Percentiles rank a stretch among this genome's conserved stretches.
These are phyloP conservation scores for Lepidocyrtoides sp. DNA, from an alignment of 2,888 invertebrate genomes.

Conservation along the genomic window DNA sequence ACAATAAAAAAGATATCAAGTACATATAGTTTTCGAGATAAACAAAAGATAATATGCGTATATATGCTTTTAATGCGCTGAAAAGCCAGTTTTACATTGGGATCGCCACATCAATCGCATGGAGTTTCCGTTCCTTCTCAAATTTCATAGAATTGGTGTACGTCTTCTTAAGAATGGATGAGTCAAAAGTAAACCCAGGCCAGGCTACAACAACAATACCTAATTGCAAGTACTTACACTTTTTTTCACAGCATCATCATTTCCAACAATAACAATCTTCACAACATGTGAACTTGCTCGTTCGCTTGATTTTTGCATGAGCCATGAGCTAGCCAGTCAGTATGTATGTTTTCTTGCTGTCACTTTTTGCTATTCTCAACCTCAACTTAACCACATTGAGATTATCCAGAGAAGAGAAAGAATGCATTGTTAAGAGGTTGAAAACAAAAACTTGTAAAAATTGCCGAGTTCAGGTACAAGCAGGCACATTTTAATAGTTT, in stretches of 20 bases:
- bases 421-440: not conserved
- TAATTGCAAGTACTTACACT: not conserved
- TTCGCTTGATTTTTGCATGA: not conserved
- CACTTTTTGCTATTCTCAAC: conserved; percentile 17
- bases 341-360: not conserved
- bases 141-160: conserved; percentile 31
- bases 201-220: not conserved
- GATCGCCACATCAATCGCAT: not conserved
- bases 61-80: not conserved
- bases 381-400: conserved; percentile 11
- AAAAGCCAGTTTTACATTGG: conserved; percentile 48
- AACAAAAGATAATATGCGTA: conserved; percentile 44
- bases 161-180: conserved; percentile 37
- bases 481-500: not conserved
- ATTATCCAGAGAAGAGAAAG: not conserved
- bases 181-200: conserved; percentile 67
- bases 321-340: too few relatives aligned
- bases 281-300: not conserved
- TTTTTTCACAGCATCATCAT: conserved; percentile 6
- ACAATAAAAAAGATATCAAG: conserved; percentile 1
- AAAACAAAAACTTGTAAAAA: not conserved
- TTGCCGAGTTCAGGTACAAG: not conserved
- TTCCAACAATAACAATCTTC: not conserved
- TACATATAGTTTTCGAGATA: not conserved
- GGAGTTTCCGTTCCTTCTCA: conserved; percentile 68